Evolutionary conservation across 1,140 invertebrate genomes (phyloP).

Genomic region (Oreohelix idahoensis): DNA sequence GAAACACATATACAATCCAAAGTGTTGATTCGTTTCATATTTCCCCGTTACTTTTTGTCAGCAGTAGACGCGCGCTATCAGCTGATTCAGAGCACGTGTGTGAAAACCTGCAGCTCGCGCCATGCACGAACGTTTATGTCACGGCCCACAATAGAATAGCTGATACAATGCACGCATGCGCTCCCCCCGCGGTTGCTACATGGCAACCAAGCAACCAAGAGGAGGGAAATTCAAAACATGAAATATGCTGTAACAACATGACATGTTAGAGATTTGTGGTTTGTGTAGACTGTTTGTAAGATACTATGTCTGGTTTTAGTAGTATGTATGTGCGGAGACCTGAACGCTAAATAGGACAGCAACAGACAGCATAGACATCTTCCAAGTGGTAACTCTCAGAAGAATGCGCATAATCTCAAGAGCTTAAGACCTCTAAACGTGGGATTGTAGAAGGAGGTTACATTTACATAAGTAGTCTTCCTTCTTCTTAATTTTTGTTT

Average conservation of each 20-base stretch:
- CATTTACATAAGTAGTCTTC: no score
- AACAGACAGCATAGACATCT: neutral
- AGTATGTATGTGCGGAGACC: neutral
- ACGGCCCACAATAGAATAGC: conserved; percentile 31
- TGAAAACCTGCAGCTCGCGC: conserved; percentile 21
- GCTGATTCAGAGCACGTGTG: conserved; percentile 31
- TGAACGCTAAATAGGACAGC: neutral
- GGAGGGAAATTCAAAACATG: conserved; percentile 42
- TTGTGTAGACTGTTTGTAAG: neutral
- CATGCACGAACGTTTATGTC: conserved; percentile 33
- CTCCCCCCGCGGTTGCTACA: conserved; percentile 34
- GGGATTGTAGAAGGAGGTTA: no score
- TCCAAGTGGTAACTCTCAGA: neutral
- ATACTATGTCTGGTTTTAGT: neutral
- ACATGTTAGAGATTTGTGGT: neutral
- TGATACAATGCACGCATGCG: conserved; percentile 40
- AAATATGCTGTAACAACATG: neutral
- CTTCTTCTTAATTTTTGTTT: no score
- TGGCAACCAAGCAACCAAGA: conserved; percentile 37
- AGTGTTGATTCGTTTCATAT: neutral
- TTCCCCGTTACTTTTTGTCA: neutral
- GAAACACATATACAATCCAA: neutral
- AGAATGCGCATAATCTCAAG: neutral
- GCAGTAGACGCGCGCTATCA: conserved; percentile 16
- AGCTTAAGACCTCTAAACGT: no score